Evolutionary conservation across 2,113 vertebrate species (phyloP), one percentile per base, ranked within the genome.

Genomic region (Poeciliopsis turrubarensis): DNA sequence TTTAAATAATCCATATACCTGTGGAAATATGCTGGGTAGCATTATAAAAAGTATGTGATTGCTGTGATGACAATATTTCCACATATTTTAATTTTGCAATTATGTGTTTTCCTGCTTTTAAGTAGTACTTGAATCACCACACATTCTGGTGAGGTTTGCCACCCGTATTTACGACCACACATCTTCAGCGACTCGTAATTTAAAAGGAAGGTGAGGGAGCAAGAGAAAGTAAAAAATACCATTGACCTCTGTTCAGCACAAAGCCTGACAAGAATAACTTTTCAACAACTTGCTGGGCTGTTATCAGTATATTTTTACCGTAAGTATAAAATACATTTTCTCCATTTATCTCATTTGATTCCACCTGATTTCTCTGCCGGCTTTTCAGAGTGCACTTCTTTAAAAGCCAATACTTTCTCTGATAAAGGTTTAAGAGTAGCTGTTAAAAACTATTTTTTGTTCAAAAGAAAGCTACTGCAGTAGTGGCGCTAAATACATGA

Each of bases 301-400:
- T 73, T 41, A 77, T 77, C 66, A 77, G 60, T 51, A 77, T 27
- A 68, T 74, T 68, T 13, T 62, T 37, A 37, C 34, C 10, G 34
- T 78, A 74, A 26, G 41, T 54, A 72, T 27, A 17, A 71, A 54
- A n/a, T 60, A 69, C 22, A 32, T 14, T n/a, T 47, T 72, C 34
- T 77, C 17, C 7, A 51, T 30, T 51, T 1, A 19, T 72, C 26
- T 31, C 11, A 9, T n/a, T 29, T 62, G 64, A 11, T 67, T 34
- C 30, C 66, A 75, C 7, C 87, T 73, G 65, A 86, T 83, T 80
- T 78, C 25, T 72, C 19, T 70, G 34, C 11, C 13, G 4, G 11
- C 72, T n/a, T 77, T 30, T 64, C 39, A 29, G 60, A 77, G 70
- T 72, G 64, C 60, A 41, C 47, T 60, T 79, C 75, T 72, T 68